Conservation (phyloP, 1,140 invertebrate genomes). For the Drosophila setifemur region DNA sequence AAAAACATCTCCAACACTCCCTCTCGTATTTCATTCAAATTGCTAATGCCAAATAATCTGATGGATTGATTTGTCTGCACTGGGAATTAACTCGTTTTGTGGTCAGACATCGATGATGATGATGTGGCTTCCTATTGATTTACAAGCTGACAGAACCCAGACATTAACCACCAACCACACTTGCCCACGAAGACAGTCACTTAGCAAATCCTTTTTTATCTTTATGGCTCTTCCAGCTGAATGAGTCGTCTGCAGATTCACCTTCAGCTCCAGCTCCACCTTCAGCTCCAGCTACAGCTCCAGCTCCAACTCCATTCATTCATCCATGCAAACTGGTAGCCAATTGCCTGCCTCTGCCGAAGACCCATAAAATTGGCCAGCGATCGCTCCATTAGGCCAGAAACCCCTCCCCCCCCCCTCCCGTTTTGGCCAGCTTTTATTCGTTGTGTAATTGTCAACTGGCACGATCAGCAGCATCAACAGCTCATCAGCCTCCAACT, state of each 20-base stretch:
- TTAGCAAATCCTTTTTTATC: constrained; percentile 70
- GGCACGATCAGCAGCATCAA: constrained; percentile 75
- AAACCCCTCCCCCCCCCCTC: neutral
- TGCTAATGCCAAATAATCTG: constrained; percentile 50
- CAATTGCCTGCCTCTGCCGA: constrained; percentile 44
- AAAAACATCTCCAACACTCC: neutral
- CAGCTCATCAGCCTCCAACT: constrained; percentile 66
- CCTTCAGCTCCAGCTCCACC: constrained; percentile 21
- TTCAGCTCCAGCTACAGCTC: constrained; percentile 1
- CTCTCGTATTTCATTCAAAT: constrained; percentile 38
- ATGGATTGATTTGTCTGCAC: constrained; percentile 51
- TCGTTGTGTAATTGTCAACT: constrained; percentile 77
- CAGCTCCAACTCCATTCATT: constrained; percentile 32
- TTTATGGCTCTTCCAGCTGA: constrained; percentile 39
- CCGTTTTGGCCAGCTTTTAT: constrained; percentile 4
- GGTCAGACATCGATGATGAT: constrained; percentile 20
- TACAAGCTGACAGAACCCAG: constrained; percentile 67
- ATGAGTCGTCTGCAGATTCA: constrained; percentile 39
- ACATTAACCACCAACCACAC: constrained; percentile 5
- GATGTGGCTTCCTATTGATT: constrained; percentile 52
- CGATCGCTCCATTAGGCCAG: constrained; percentile 71
- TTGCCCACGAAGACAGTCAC: constrained; percentile 27
- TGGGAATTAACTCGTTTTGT: constrained; percentile 39
- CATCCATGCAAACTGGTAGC: constrained; percentile 76
- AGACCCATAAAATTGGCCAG: constrained; percentile 71